Evolutionary conservation across 2,113 vertebrate genomes (phyloP).

Genomic region (Halcyon senegalensis): DNA sequence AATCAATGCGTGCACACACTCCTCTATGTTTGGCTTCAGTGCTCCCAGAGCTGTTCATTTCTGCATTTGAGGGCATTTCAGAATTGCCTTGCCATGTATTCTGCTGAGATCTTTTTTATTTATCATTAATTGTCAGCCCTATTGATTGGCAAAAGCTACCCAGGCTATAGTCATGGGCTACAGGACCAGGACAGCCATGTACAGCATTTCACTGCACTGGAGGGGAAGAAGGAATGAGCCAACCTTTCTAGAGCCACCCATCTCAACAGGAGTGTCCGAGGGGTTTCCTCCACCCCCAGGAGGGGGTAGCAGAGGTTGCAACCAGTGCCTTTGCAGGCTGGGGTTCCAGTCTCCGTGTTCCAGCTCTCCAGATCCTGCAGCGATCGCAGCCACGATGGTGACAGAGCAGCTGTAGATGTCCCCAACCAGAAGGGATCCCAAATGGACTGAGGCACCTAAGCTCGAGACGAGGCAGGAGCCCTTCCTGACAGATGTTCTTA

Average conservation of each 20-base stretch:
- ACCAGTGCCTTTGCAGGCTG: not conserved
- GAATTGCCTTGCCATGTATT: not conserved
- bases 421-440: not conserved
- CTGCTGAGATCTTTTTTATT: not conserved
- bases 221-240: not conserved
- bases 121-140: not conserved
- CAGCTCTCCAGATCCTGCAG: fast-evolving
- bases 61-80: not conserved
- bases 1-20: not conserved
- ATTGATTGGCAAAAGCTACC: not conserved
- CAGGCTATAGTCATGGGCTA: not conserved
- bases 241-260: not conserved
- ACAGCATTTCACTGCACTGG: fast-evolving
- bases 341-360: not conserved
- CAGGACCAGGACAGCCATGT: not conserved
- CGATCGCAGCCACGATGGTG: not conserved
- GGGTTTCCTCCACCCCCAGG: not conserved
- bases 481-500: not conserved
- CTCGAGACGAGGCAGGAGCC: not conserved
- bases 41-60: not conserved
- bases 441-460: fast-evolving
- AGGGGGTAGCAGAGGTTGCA: not conserved
- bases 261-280: fast-evolving
- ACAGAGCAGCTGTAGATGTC: not conserved
- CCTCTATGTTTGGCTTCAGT: not conserved